A percentile compares a stretch with the other conserved stretches of the same genome.
Evolutionary conservation across 2,888 invertebrate genomes (phyloP).

Genomic region (Phaedon cochleariae): DNA sequence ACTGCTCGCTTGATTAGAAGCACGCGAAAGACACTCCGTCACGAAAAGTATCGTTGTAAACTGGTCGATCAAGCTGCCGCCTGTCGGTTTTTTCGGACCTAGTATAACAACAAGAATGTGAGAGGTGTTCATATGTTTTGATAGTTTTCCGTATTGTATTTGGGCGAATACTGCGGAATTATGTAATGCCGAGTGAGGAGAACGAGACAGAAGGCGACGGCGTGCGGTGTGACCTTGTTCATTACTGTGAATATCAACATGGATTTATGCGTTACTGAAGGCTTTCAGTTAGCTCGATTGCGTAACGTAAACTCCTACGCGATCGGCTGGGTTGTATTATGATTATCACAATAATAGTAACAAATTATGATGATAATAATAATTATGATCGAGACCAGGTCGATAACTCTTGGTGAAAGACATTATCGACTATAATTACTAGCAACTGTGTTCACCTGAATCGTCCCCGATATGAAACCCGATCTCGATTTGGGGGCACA

Average conservation of each 20-base stretch:
- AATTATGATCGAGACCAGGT: too few species aligned
- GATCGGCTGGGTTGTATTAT: not conserved
- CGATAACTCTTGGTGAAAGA: too few species aligned
- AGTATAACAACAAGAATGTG: too few species aligned
- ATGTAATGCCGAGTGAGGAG: constrained; percentile 20
- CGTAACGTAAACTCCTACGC: constrained; percentile 9
- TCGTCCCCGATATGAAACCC: too few species aligned
- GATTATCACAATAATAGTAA: not conserved
- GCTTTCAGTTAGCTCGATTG: constrained; percentile 12
- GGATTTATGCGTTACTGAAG: constrained; percentile 17
- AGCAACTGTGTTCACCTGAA: too few species aligned
- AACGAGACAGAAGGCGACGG: constrained; percentile 3
- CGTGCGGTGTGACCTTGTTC: constrained; percentile 21
- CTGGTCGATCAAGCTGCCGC: too few species aligned
- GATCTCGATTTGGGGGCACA: too few species aligned
- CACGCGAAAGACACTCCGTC: constrained; percentile 8
- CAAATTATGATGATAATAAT: too few species aligned
- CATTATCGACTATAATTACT: too few species aligned
- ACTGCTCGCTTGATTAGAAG: constrained; percentile 7
- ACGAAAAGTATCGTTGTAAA: too few species aligned
- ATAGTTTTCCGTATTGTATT: constrained; percentile 16
- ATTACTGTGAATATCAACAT: constrained; percentile 17
- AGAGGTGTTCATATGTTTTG: too few species aligned
- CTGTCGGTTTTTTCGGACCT: too few species aligned
- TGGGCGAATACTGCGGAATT: constrained; percentile 21